Evolutionary conservation across 2,113 vertebrate species (phyloP).

Genomic region (Gadus macrocephalus): DNA sequence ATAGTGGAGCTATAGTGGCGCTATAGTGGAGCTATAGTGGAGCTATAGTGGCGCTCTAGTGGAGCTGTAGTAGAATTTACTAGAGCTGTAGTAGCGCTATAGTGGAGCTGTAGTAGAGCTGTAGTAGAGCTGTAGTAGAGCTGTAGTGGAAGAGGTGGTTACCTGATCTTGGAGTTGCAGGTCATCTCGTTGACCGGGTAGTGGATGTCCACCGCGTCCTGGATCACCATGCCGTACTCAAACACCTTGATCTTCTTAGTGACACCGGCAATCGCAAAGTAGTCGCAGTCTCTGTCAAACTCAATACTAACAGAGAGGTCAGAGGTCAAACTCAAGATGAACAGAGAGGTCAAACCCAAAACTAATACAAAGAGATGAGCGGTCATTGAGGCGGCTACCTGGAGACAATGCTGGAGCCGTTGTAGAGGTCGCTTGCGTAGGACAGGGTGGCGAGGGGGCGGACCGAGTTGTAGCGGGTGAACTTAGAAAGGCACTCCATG

Average conservation of each 20-base stretch:
- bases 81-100: too few species aligned
- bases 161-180: constrained; percentile 99
- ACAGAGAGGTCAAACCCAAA: too few species aligned
- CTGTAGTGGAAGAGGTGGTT: background rate
- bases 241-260: constrained; percentile 99
- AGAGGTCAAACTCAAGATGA: too few species aligned
- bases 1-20: too few species aligned
- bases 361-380: too few species aligned
- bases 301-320: constrained; percentile 81
- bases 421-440: constrained; percentile 97
- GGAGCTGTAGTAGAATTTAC: too few species aligned
- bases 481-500: constrained; percentile 97
- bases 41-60: too few species aligned
- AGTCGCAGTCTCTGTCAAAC: constrained; percentile 99
- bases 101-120: too few species aligned
- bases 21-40: too few species aligned
- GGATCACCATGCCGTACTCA: constrained; percentile 98
- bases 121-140: background rate
- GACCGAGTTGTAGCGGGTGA: constrained; percentile 96
- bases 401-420: constrained; percentile 97
- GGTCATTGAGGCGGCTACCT: constrained; percentile 72
- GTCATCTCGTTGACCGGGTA: constrained; percentile 99
- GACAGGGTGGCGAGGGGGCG: constrained; percentile 92
- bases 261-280: constrained; percentile 97
- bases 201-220: constrained; percentile 98